Percentiles rank a stretch among this genome's conserved stretches.
Conservation (phyloP, 2,113 vertebrate species). For the Leucoraja erinaceus region DNA sequence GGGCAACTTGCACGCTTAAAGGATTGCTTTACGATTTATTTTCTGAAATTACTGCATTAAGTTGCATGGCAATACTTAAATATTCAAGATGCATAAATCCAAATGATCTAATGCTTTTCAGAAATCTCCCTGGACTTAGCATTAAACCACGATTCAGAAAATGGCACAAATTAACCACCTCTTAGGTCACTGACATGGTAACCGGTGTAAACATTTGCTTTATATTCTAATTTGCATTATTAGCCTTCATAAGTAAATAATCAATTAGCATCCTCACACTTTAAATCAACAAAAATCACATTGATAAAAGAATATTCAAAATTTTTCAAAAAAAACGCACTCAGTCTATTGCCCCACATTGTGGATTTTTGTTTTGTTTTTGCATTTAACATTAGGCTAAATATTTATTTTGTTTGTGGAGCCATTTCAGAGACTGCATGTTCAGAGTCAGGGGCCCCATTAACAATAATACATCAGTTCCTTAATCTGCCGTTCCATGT, state of each 20-base stretch:
- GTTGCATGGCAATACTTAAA: neutral
- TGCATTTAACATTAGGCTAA: neutral
- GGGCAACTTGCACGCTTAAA: neutral
- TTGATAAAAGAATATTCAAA: neutral
- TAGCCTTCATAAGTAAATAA: neutral
- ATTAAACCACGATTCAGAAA: neutral
- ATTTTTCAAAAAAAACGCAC: neutral
- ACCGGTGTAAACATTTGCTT: neutral
- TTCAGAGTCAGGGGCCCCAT: slow-evolving; percentile 26
- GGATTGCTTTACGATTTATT: neutral
- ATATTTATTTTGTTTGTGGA: neutral
- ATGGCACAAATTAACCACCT: neutral
- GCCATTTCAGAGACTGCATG: neutral
- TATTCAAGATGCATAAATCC: neutral
- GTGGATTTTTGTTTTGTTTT: neutral
- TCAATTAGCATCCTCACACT: neutral
- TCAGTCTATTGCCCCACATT: neutral
- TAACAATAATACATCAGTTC: neutral
- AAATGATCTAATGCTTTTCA: neutral
- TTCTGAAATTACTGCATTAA: neutral
- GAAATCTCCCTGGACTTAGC: neutral
- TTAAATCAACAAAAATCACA: neutral
- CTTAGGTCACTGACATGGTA: neutral
- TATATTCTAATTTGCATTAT: neutral
- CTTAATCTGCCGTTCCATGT: neutral